Conservation (phyloP, 37 sponge, comb jelly and placozoan genomes). For the Lycopodina hypogea region DNA sequence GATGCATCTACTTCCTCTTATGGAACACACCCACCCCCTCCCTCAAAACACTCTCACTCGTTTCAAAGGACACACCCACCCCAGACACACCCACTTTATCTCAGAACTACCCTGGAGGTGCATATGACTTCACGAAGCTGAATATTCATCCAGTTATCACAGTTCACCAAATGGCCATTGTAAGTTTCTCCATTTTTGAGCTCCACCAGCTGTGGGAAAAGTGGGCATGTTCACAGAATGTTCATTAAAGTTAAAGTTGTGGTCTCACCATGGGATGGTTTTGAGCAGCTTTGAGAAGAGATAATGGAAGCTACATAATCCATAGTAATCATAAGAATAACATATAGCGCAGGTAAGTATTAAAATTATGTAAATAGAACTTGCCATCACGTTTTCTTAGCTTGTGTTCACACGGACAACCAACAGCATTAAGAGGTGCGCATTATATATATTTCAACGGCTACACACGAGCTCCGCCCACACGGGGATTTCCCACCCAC, state of each 20-base stretch:
- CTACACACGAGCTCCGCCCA: no score
- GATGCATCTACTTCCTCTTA: no score
- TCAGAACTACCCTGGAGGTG: slow-evolving; percentile 88
- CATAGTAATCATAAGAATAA: neutral
- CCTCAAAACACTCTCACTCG: no score
- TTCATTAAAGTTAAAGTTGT: neutral
- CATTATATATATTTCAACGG: no score
- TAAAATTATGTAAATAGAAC: neutral
- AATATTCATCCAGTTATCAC: slow-evolving; percentile 99
- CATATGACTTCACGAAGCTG: slow-evolving; percentile 96
- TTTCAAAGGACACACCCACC: neutral
- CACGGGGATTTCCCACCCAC: neutral
- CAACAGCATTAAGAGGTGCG: no score
- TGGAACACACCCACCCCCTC: no score
- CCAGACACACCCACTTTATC: neutral
- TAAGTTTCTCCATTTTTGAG: slow-evolving; percentile 99
- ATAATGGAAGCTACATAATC: slow-evolving; percentile 73
- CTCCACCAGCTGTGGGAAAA: slow-evolving; percentile 71
- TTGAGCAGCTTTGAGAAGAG: slow-evolving; percentile 91
- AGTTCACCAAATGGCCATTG: slow-evolving; percentile 95
- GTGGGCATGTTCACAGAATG: neutral
- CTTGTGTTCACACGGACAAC: no score
- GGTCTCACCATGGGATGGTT: slow-evolving; percentile 87
- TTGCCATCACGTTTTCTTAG: no score
- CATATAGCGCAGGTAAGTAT: neutral